A percentile compares a stretch with the other conserved stretches of the same genome.
Conservation (phyloP, 2,797 vertebrate genomes). For the Manis pentadactyla region DNA sequence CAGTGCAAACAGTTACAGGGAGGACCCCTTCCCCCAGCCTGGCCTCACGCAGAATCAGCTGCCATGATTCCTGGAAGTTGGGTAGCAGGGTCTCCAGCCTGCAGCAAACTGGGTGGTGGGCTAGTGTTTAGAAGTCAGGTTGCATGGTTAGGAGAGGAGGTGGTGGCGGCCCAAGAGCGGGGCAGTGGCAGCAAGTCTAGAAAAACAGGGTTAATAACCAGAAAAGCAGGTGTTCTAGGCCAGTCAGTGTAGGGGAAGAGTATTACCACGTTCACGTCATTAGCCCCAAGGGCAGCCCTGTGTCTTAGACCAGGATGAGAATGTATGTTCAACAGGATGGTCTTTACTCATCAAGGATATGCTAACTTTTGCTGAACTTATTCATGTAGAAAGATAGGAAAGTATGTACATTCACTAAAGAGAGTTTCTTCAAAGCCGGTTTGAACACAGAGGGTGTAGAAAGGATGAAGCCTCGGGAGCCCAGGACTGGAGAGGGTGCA, state of each 20-base stretch:
- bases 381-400: background rate
- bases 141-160: background rate
- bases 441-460: background rate
- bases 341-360: background rate
- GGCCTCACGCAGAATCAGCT: background rate
- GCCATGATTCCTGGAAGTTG: background rate
- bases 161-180: background rate
- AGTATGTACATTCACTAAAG: background rate
- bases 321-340: background rate
- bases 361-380: background rate
- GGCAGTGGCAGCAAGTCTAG: background rate
- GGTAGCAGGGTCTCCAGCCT: background rate
- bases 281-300: background rate
- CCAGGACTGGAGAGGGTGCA: background rate
- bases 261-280: too few species aligned
- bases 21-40: too few species aligned
- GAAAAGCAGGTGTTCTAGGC: background rate
- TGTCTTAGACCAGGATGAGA: rapidly evolving
- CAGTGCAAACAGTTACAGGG: background rate
- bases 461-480: background rate
- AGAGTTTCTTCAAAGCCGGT: background rate
- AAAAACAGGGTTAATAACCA: background rate
- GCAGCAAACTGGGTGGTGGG: background rate
- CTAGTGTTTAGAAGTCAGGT: too few species aligned
- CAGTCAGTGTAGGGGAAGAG: background rate